Percentiles rank a stretch among this genome's conserved stretches.
These are phyloP conservation scores for Centroberyx gerrardi DNA, from an alignment of 2,797 vertebrate species.

Conservation along the genomic window DNA sequence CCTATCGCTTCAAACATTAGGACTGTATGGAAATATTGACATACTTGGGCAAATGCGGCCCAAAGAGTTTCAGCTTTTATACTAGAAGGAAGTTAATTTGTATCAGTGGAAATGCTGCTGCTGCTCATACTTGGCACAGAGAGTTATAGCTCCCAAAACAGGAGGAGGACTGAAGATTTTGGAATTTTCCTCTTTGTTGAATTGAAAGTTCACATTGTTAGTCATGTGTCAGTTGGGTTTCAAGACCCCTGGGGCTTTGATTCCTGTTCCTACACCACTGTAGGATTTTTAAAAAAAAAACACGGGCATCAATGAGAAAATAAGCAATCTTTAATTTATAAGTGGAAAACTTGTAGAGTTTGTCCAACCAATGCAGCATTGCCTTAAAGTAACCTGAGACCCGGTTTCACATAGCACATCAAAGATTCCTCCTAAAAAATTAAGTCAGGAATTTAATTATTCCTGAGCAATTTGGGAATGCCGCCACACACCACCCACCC, in stretches of 20 bases:
- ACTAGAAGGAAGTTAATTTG: conserved; percentile 31
- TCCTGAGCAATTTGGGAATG: conserved; percentile 11
- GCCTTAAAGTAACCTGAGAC: conserved; percentile 18
- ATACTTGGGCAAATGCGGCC: conserved; percentile 1
- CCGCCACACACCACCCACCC: background rate
- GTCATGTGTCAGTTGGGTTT: background rate
- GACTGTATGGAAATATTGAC: conserved; percentile 43
- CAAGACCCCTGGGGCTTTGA: background rate
- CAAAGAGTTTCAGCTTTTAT: conserved; percentile 13
- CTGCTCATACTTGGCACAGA: conserved; percentile 18
- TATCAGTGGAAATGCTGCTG: conserved; percentile 38
- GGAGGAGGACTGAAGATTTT: background rate
- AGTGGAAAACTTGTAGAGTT: background rate
- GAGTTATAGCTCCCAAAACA: background rate
- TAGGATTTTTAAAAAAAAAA: no score
- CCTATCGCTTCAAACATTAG: conserved; percentile 12
- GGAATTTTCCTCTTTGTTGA: background rate
- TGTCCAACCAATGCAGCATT: background rate
- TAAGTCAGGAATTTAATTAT: conserved; percentile 57
- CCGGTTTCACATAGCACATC: background rate
- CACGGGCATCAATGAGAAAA: no score
- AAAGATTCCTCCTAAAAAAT: conserved; percentile 33
- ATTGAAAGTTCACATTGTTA: background rate
- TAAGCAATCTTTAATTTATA: background rate
- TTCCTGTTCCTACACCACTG: background rate